Percentiles rank a stretch among this genome's conserved stretches.
phyloP scores from a whole-genome alignment of 2,113 vertebrate genomes.

The Lontra canadensis region DNA sequence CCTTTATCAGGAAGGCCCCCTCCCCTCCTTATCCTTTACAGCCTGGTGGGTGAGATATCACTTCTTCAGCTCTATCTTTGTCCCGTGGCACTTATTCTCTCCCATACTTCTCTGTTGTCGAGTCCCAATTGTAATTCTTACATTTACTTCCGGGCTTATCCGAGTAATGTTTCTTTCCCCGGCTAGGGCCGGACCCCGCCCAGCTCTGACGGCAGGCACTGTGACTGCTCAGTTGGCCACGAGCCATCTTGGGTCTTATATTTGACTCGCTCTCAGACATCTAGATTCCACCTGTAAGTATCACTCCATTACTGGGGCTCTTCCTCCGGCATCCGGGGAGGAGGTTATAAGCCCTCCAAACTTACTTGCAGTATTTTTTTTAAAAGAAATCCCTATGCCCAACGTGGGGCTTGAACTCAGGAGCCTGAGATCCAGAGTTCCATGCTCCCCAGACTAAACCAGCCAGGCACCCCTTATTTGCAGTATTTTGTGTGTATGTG shows the following conservation, averaged over 20 bases:
- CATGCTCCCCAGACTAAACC: not conserved
- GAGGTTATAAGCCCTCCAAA: not conserved
- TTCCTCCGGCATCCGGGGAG: not conserved
- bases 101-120: not conserved
- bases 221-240: not conserved
- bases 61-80: not conserved
- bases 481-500: not conserved
- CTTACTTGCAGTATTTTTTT: not conserved
- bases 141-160: not conserved
- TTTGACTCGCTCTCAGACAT: not conserved
- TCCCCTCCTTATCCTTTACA: not conserved
- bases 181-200: not conserved
- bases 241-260: not conserved
- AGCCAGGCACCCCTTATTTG: not conserved
- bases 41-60: not conserved
- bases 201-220: fast-evolving
- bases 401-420: not conserved
- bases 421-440: not conserved
- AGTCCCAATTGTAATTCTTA: not conserved
- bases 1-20: not conserved
- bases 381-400: not conserved
- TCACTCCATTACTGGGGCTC: not conserved
- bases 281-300: not conserved
- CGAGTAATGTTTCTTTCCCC: not conserved
- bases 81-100: not conserved